Conservation (phyloP, 2,888 invertebrate species). For the Urechis unicinctus region DNA sequence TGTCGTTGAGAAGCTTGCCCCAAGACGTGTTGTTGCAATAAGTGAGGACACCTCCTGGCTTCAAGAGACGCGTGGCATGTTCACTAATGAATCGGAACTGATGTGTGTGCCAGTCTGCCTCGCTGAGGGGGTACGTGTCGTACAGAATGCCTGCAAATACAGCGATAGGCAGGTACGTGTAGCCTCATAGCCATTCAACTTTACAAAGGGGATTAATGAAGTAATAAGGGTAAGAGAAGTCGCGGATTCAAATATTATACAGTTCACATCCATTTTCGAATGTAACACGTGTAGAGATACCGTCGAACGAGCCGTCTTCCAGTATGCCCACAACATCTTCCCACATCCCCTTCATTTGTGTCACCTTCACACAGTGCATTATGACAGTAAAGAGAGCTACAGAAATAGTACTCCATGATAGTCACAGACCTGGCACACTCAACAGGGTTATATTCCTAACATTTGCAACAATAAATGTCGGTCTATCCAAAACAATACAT, state of each 20-base stretch:
- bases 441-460: too few relatives aligned
- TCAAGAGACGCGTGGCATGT: constrained; percentile 20
- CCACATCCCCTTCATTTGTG: constrained; percentile 21
- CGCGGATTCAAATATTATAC: too few relatives aligned
- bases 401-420: too few relatives aligned
- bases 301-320: constrained; percentile 19
- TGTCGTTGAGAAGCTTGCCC: constrained; percentile 21
- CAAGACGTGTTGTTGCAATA: constrained; percentile 24
- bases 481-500: too few relatives aligned
- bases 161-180: too few relatives aligned
- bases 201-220: too few relatives aligned
- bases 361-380: constrained; percentile 11
- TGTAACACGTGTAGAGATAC: too few relatives aligned
- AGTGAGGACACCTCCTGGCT: constrained; percentile 22
- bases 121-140: constrained; percentile 23
- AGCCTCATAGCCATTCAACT: too few relatives aligned
- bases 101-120: constrained; percentile 23
- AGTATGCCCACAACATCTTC: constrained; percentile 19
- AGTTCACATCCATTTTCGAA: background rate
- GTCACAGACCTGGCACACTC: too few relatives aligned
- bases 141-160: constrained; percentile 20
- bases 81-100: constrained; percentile 21
- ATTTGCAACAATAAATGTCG: too few relatives aligned
- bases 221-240: too few relatives aligned
- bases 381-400: too few relatives aligned